These are phyloP conservation scores for Mustelus asterias DNA, from an alignment of 2,113 vertebrate genomes.

Conservation along the genomic window DNA sequence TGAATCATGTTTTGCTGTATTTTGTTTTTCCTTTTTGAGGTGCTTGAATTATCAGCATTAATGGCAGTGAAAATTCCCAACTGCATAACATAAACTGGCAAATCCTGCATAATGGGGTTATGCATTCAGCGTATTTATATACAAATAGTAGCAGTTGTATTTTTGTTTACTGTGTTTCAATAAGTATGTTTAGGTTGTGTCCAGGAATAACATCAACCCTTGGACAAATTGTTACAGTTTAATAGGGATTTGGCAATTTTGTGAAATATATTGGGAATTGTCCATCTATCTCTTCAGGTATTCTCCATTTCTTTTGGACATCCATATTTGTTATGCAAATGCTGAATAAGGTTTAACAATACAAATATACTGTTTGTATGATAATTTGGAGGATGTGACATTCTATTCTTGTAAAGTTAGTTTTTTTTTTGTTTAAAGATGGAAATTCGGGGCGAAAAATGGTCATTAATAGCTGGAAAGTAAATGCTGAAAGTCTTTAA, in stretches of 20 bases:
- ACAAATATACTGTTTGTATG: neutral
- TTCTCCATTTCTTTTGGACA: neutral
- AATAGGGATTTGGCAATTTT: neutral
- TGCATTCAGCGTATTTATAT: slow-evolving; percentile 5
- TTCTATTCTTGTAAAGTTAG: neutral
- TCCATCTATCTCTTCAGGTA: neutral
- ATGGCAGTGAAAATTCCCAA: neutral
- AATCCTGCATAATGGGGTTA: slow-evolving; percentile 4
- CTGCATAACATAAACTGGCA: neutral
- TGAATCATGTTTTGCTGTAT: neutral
- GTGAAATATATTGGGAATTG: neutral
- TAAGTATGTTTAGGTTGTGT: neutral
- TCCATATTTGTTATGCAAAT: neutral
- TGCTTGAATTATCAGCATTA: neutral
- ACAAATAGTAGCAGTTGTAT: neutral
- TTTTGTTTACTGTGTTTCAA: slow-evolving; percentile 26
- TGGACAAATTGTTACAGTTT: neutral
- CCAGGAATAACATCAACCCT: neutral
- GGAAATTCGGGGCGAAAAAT: neutral
- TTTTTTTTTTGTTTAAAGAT: slow-evolving; percentile 12
- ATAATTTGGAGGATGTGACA: neutral
- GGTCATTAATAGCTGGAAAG: neutral
- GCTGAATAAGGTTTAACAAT: neutral
- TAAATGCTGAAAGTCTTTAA: slow-evolving; percentile 7
- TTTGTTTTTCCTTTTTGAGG: neutral